These are phyloP conservation scores for Argyrosomus regius DNA, from an alignment of 2,797 vertebrate species.

Conservation along the genomic window DNA sequence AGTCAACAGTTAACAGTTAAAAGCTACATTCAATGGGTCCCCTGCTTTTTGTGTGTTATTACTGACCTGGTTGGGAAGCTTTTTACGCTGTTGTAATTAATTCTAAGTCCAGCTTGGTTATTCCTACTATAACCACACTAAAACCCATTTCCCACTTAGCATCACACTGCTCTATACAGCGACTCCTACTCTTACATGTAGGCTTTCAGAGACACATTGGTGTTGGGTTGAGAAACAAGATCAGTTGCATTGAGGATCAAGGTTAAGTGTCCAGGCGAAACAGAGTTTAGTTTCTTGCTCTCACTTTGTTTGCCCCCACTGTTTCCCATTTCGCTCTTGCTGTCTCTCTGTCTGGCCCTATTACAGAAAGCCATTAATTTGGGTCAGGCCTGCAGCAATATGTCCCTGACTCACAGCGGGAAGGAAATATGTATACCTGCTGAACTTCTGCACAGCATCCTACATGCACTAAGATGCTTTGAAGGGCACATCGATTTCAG, in stretches of 20 bases:
- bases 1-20: neutral
- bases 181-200: constrained; percentile 20
- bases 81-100: no score
- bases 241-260: constrained; percentile 60
- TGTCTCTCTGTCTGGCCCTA: constrained; percentile 73
- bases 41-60: neutral
- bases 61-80: neutral
- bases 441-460: constrained; percentile 49
- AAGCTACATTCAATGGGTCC: neutral
- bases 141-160: neutral
- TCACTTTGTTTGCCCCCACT: constrained; percentile 68
- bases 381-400: constrained; percentile 75
- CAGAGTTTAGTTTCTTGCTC: constrained; percentile 73
- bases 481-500: constrained; percentile 40
- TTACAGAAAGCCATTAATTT: constrained; percentile 78
- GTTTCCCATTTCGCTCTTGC: constrained; percentile 68
- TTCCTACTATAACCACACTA: neutral
- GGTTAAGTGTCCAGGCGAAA: constrained; percentile 65
- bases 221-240: constrained; percentile 67
- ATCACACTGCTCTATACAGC: neutral
- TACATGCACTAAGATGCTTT: constrained; percentile 47
- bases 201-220: constrained; percentile 25
- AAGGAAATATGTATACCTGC: constrained; percentile 55
- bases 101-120: neutral
- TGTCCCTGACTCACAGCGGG: constrained; percentile 55